Evolutionary conservation across 1,140 invertebrate species (phyloP).

Genomic region (Drosophila busckii): DNA sequence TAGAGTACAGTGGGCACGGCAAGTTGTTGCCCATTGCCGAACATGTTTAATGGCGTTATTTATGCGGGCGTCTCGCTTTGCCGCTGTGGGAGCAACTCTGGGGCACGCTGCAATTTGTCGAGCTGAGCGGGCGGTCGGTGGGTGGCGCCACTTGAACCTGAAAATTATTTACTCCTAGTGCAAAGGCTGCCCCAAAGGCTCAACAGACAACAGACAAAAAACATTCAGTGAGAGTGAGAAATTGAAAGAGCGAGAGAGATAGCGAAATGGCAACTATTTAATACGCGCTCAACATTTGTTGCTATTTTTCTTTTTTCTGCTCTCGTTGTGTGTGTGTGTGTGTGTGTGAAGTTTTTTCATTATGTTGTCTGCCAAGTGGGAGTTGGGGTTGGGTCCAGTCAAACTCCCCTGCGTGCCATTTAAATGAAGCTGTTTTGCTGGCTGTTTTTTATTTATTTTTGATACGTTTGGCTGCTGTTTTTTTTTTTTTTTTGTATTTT

Average conservation of each 20-base stretch:
- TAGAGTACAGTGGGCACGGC: slow-evolving; percentile 1
- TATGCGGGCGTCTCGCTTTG: slow-evolving; percentile 42
- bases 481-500: slow-evolving; percentile 28
- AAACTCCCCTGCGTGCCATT: slow-evolving; percentile 67
- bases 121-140: slow-evolving; percentile 20
- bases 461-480: no score
- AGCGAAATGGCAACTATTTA: slow-evolving; percentile 67
- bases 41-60: slow-evolving; percentile 75
- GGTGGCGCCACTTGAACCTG: slow-evolving; percentile 63
- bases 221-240: neutral
- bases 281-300: slow-evolving; percentile 60
- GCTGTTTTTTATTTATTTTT: slow-evolving; percentile 5
- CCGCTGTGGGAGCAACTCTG: neutral
- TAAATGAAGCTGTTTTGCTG: slow-evolving; percentile 63
- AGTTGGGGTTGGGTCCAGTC: slow-evolving; percentile 28
- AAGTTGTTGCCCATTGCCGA: slow-evolving; percentile 44
- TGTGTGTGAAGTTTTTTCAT: slow-evolving; percentile 71
- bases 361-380: slow-evolving; percentile 43
- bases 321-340: neutral
- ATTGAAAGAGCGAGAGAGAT: neutral
- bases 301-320: slow-evolving; percentile 6
- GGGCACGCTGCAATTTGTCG: slow-evolving; percentile 59
- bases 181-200: slow-evolving; percentile 14
- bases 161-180: slow-evolving; percentile 67
- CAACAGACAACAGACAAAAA: neutral